Evolutionary conservation across 23 tunicate species (phyloP).

Genomic region (Diplosoma virens): DNA sequence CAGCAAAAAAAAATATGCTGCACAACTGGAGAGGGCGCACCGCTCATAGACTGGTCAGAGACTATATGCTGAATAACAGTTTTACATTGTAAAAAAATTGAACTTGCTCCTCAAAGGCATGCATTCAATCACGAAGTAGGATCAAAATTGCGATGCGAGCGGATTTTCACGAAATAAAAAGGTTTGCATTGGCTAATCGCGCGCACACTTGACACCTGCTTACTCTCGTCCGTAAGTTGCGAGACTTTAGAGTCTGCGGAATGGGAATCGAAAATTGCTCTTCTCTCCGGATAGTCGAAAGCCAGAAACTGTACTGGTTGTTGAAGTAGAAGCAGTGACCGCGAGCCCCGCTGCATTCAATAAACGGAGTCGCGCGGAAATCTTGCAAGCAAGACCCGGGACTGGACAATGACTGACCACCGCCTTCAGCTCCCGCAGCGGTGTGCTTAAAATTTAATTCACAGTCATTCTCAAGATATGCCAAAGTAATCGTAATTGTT

Average conservation of each 20-base stretch:
- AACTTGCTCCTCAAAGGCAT: too few relatives aligned
- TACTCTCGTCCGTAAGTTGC: constrained; percentile 81
- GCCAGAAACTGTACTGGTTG: constrained; percentile 93
- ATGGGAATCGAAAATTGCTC: constrained; percentile 62
- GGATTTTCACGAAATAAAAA: too few relatives aligned
- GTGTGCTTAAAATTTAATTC: constrained; percentile 70
- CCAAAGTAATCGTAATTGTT: too few relatives aligned
- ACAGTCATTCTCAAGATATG: background rate
- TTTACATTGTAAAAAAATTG: too few relatives aligned
- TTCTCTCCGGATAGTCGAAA: constrained; percentile 53
- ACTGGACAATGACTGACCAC: constrained; percentile 86
- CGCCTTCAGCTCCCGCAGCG: constrained; percentile 92
- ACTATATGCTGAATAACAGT: too few relatives aligned
- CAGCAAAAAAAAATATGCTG: too few relatives aligned
- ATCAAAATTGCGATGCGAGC: too few relatives aligned
- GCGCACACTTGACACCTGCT: constrained; percentile 94
- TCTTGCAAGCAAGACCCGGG: constrained; percentile 96
- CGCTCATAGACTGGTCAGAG: too few relatives aligned
- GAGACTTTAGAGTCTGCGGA: constrained; percentile 69
- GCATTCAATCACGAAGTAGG: too few relatives aligned
- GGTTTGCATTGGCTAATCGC: constrained; percentile 15
- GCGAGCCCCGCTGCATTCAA: constrained; percentile 91
- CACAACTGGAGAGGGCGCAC: too few relatives aligned
- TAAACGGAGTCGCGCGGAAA: constrained; percentile 96
- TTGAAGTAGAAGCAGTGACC: constrained; percentile 90